phyloP scores from a whole-genome alignment of 1,140 invertebrate species.

The Mya arenaria region DNA sequence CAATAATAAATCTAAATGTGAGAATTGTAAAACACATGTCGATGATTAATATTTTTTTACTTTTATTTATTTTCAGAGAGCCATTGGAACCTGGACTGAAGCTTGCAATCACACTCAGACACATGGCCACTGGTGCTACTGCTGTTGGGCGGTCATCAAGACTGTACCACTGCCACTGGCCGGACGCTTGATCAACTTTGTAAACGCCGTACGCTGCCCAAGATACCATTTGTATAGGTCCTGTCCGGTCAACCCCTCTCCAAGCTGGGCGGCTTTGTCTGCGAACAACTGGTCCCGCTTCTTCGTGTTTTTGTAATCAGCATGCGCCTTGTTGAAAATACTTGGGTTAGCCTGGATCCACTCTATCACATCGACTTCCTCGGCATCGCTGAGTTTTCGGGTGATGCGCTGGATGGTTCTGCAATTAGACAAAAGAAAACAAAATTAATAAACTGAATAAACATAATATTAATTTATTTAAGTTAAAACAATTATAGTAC shows the following conservation, averaged over 20 bases:
- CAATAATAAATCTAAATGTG: slow-evolving; percentile 37
- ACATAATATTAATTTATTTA: too few species aligned
- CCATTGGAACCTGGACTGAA: slow-evolving; percentile 88
- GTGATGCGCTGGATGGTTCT: slow-evolving; percentile 45
- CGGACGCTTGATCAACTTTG: slow-evolving; percentile 35
- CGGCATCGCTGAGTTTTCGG: slow-evolving; percentile 40
- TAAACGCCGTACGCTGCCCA: slow-evolving; percentile 39
- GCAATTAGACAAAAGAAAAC: slow-evolving; percentile 41
- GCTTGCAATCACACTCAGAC: slow-evolving; percentile 37
- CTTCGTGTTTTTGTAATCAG: slow-evolving; percentile 44
- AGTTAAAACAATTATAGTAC: slow-evolving; percentile 34
- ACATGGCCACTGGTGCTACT: slow-evolving; percentile 55
- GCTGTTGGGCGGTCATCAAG: slow-evolving; percentile 34
- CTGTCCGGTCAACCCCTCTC: slow-evolving; percentile 44
- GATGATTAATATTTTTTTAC: slow-evolving; percentile 43
- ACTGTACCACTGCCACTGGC: slow-evolving; percentile 37
- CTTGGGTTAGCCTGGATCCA: slow-evolving; percentile 39
- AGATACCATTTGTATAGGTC: slow-evolving; percentile 44
- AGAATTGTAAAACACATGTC: slow-evolving; percentile 34
- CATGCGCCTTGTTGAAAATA: slow-evolving; percentile 42
- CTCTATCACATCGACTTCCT: slow-evolving; percentile 43
- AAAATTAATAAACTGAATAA: slow-evolving; percentile 50
- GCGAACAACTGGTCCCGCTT: slow-evolving; percentile 43
- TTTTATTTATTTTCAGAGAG: slow-evolving; percentile 62
- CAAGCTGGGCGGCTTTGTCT: slow-evolving; percentile 39